Evolutionary conservation across 2,888 invertebrate species (phyloP).

Genomic region (Bellardia bayeri): DNA sequence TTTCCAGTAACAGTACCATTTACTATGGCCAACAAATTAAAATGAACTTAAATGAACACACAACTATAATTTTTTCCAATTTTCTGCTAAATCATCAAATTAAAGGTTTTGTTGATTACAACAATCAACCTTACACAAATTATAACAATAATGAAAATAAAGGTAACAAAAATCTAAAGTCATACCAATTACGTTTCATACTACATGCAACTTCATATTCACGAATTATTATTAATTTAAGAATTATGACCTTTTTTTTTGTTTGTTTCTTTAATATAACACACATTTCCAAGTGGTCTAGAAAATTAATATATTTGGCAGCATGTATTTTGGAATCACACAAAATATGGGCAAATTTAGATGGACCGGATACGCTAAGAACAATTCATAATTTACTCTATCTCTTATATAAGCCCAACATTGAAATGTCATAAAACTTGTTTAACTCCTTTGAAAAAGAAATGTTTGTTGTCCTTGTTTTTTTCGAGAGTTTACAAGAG

Average conservation of each 20-base stretch:
- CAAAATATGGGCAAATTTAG: too few species aligned
- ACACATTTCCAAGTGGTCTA: background rate
- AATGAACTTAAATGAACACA: background rate
- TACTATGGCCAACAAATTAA: background rate
- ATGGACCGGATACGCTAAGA: too few species aligned
- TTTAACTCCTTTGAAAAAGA: too few species aligned
- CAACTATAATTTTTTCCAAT: background rate
- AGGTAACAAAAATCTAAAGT: slow-evolving; percentile 47
- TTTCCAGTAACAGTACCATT: background rate
- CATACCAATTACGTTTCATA: slow-evolving; percentile 64
- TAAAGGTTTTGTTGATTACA: slow-evolving; percentile 66
- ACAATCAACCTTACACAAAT: slow-evolving; percentile 32
- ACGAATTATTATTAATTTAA: slow-evolving; percentile 52
- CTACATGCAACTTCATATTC: slow-evolving; percentile 60
- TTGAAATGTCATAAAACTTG: too few species aligned
- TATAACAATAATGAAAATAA: slow-evolving; percentile 27
- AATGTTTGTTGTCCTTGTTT: too few species aligned
- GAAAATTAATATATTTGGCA: background rate
- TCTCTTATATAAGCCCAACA: too few species aligned
- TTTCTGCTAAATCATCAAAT: slow-evolving; percentile 65
- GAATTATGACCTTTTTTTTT: slow-evolving; percentile 9
- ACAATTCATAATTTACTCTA: too few species aligned
- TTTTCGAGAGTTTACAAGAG: too few species aligned
- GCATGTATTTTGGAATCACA: too few species aligned
- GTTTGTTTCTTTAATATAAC: background rate